Percentiles rank a stretch among this genome's conserved stretches.
Evolutionary conservation across 2,888 invertebrate species (phyloP).

Genomic region (Isoperla grammatica): DNA sequence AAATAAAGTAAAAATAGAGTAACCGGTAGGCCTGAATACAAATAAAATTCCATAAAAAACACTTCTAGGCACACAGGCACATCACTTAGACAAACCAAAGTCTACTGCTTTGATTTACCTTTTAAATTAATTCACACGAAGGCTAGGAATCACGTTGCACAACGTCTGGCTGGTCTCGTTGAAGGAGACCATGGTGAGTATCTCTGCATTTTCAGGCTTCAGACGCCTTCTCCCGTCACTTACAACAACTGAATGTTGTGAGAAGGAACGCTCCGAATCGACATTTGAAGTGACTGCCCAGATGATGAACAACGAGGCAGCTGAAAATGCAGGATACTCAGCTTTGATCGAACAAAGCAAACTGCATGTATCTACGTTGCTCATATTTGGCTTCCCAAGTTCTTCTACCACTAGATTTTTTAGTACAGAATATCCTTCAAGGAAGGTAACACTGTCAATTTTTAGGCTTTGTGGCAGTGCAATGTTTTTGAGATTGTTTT

Average conservation of each 20-base stretch:
- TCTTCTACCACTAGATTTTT: neutral
- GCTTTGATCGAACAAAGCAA: neutral
- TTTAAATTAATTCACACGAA: too few species aligned
- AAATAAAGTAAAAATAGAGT: too few species aligned
- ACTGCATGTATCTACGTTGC: neutral
- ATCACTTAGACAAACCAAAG: too few species aligned
- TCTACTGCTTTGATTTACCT: too few species aligned
- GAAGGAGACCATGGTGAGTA: slow-evolving; percentile 1
- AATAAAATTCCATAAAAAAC: too few species aligned
- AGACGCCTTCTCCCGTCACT: neutral
- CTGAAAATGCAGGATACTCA: neutral
- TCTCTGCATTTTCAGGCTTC: neutral
- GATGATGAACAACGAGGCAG: neutral
- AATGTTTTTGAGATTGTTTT: too few species aligned
- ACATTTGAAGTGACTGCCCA: neutral
- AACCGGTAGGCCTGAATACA: too few species aligned
- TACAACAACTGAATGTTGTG: neutral
- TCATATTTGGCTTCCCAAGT: neutral
- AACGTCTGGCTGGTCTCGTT: neutral
- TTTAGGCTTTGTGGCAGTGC: too few species aligned
- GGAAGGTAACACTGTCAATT: neutral
- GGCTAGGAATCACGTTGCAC: too few species aligned
- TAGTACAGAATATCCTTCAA: neutral
- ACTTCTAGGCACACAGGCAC: too few species aligned
- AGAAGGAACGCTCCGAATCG: neutral